Percentiles rank a stretch among this genome's conserved stretches.
Evolutionary conservation across 2,888 invertebrate species (phyloP).

Genomic region (Dugesia japonica): DNA sequence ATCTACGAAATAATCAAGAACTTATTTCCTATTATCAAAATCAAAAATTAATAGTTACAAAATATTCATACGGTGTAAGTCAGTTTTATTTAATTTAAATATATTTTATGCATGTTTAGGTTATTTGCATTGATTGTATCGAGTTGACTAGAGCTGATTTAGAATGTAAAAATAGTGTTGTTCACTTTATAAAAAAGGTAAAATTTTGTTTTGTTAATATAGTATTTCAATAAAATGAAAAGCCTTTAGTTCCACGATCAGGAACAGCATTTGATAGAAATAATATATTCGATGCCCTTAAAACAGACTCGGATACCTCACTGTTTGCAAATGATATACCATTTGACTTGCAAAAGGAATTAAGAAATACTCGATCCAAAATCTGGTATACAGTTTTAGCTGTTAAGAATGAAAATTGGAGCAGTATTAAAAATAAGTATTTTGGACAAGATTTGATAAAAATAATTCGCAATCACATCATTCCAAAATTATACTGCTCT

Average conservation of each 20-base stretch:
- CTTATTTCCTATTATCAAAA: conserved; percentile 25
- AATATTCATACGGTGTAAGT: conserved; percentile 28
- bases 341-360: not conserved
- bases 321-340: not conserved
- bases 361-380: not conserved
- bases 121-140: conserved; percentile 13
- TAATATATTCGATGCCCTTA: not conserved
- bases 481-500: not conserved
- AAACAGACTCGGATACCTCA: not conserved
- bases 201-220: too few relatives aligned
- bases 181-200: conserved; percentile 20
- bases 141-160: conserved; percentile 4
- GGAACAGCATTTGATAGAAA: not conserved
- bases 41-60: conserved; percentile 22
- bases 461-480: not conserved
- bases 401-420: not conserved
- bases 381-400: conserved; percentile 23
- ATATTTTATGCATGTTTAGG: not conserved
- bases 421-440: not conserved
- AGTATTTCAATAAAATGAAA: not conserved
- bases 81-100: not conserved
- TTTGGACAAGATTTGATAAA: not conserved
- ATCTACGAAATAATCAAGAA: conserved; percentile 16
- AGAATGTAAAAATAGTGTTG: not conserved
- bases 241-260: not conserved